These are phyloP conservation scores for Chaetoderma sp. DNA, from an alignment of 2,888 invertebrate species.

Conservation along the genomic window DNA sequence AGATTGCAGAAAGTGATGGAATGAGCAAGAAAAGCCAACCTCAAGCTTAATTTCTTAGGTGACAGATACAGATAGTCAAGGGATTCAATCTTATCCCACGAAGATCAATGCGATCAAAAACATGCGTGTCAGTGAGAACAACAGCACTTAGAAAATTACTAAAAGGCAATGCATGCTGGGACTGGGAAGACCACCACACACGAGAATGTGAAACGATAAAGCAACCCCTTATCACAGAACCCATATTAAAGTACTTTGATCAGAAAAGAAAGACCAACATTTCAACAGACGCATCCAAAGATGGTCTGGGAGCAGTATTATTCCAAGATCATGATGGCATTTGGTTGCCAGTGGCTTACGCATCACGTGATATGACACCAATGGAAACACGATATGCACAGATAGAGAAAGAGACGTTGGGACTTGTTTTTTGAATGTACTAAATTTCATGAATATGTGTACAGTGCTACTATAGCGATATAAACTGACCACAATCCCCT, in stretches of 20 bases:
- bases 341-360: conserved; percentile 6
- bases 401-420: conserved; percentile 5
- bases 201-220: not conserved
- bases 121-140: not conserved
- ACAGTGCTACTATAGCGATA: not conserved
- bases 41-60: conserved; percentile 18
- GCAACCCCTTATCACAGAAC: not conserved
- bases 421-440: not conserved
- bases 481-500: conserved; percentile 10
- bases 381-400: not conserved
- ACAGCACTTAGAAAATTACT: not conserved
- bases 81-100: conserved; percentile 5
- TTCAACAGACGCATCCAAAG: not conserved
- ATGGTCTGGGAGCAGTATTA: not conserved
- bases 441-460: not conserved
- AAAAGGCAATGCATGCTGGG: not conserved
- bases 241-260: not conserved
- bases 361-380: not conserved
- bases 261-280: not conserved
- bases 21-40: conserved; percentile 13
- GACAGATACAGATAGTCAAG: not conserved
- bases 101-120: too few species aligned
- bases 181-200: not conserved
- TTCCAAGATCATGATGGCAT: not conserved
- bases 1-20: not conserved